A percentile compares a stretch with the other conserved stretches of the same genome.
Evolutionary conservation across 1,140 invertebrate genomes (phyloP).

Genomic region (Oscheius sp.): DNA sequence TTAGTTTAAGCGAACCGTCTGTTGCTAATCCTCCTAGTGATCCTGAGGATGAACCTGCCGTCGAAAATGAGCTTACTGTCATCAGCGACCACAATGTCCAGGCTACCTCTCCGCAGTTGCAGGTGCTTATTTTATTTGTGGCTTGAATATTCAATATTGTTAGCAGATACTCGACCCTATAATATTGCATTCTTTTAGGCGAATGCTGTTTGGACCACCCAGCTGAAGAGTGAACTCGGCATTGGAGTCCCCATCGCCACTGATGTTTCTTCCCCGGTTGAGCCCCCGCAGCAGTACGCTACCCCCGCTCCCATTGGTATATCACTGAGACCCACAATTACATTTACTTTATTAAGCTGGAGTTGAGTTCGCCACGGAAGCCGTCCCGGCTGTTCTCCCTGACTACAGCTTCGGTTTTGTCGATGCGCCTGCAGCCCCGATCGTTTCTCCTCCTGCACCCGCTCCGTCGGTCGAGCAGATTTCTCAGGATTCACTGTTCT

Average conservation of each 20-base stretch:
- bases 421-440: constrained; percentile 1
- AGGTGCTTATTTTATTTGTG: too few species aligned
- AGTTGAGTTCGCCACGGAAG: constrained; percentile 21
- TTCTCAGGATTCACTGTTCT: neutral
- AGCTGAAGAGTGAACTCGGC: constrained; percentile 22
- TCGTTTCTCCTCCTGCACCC: neutral
- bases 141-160: too few species aligned
- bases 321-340: neutral
- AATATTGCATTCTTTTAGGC: neutral
- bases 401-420: constrained; percentile 31
- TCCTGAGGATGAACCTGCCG: neutral
- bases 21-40: neutral
- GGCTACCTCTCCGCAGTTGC: neutral
- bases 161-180: too few species aligned
- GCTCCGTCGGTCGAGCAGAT: neutral
- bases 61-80: neutral
- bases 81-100: neutral
- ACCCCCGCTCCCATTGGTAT: neutral
- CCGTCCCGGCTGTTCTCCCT: neutral
- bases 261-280: neutral
- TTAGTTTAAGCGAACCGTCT: constrained; percentile 6
- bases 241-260: constrained; percentile 8
- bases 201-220: constrained; percentile 25
- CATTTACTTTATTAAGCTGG: constrained; percentile 2
- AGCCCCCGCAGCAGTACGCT: neutral